These are phyloP conservation scores for Lycopodina hypogea DNA, from an alignment of 37 sponge, comb jelly and placozoan species.

Conservation along the genomic window DNA sequence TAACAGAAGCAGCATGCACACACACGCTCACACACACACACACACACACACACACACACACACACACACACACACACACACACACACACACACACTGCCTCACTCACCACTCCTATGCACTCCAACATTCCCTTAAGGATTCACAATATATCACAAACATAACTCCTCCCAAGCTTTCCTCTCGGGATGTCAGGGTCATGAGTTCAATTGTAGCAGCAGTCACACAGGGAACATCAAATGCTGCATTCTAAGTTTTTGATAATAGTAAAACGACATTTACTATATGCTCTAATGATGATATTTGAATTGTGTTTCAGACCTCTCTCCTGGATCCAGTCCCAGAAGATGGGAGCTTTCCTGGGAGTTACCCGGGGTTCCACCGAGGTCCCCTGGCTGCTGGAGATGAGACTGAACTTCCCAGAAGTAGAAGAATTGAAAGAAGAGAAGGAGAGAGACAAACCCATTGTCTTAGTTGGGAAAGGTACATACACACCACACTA, in stretches of 20 bases:
- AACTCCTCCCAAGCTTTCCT: too few species aligned
- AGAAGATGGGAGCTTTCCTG: constrained; percentile 88
- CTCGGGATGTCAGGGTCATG: too few species aligned
- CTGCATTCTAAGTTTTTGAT: neutral
- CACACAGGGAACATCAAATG: too few species aligned
- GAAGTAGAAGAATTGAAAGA: neutral
- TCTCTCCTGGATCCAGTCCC: constrained; percentile 71
- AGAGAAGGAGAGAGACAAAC: constrained; percentile 5
- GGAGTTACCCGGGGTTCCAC: constrained; percentile 82
- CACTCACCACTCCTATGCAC: constrained; percentile 11
- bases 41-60: constrained; percentile 14
- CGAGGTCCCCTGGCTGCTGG: constrained; percentile 83
- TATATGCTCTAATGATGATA: neutral
- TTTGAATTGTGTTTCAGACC: too few species aligned
- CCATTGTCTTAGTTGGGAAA: constrained; percentile 84
- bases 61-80: constrained; percentile 16
- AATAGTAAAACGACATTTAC: neutral
- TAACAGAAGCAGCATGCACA: neutral
- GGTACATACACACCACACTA: constrained; percentile 27
- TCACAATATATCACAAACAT: too few species aligned
- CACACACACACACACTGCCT: constrained; percentile 12
- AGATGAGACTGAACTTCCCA: constrained; percentile 53
- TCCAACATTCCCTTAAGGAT: too few species aligned
- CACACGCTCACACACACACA: constrained; percentile 11
- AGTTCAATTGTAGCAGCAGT: too few species aligned